These are phyloP conservation scores for Hemicentrotus pulcherrimus DNA, from an alignment of 35 echinoderm and acorn worm species.

Conservation along the genomic window DNA sequence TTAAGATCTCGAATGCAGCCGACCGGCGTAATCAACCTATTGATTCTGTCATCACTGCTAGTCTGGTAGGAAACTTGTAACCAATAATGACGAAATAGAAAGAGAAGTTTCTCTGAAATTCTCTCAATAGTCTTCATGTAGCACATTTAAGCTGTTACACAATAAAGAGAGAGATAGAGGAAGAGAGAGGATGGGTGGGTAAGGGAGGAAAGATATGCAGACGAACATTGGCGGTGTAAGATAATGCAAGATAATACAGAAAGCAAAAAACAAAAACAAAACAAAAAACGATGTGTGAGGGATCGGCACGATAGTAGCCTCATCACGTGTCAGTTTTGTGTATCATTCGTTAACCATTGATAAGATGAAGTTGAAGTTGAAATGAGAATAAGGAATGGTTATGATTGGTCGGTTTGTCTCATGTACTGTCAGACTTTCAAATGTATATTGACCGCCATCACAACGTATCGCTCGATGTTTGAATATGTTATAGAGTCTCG, in stretches of 20 bases:
- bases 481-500: background rate
- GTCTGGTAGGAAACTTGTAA: background rate
- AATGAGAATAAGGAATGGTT: background rate
- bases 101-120: background rate
- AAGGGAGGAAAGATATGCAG: background rate
- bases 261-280: background rate
- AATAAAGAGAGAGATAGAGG: background rate
- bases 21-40: background rate
- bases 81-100: background rate
- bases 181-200: background rate
- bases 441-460: background rate
- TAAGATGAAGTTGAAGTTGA: background rate
- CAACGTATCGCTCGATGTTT: background rate
- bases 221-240: background rate
- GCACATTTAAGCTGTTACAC: background rate
- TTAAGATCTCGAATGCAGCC: background rate
- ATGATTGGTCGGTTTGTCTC: background rate
- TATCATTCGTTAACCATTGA: background rate
- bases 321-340: background rate
- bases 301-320: background rate
- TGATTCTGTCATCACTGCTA: background rate
- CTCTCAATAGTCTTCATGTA: background rate
- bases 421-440: background rate
- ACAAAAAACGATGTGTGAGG: background rate
- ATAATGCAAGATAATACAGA: background rate